phyloP scores from a whole-genome alignment of 2,113 vertebrate genomes.

The Spheniscus mendiculus region DNA sequence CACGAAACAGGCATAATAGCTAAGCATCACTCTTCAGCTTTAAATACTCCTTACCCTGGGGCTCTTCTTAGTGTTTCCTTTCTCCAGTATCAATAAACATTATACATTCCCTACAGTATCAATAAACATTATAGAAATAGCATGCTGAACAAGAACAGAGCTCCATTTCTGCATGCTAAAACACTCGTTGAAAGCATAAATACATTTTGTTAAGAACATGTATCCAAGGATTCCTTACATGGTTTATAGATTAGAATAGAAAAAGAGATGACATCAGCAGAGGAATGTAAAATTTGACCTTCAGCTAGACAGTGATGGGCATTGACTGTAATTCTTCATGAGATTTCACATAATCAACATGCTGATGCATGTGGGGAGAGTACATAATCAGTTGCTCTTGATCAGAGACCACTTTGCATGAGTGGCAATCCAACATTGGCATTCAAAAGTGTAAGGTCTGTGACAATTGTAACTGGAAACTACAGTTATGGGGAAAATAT shows the following conservation, averaged over 20 bases:
- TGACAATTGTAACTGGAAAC: background rate
- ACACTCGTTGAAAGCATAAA: background rate
- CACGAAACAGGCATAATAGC: background rate
- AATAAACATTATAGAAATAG: slow-evolving; percentile 22
- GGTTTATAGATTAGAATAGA: slow-evolving; percentile 52
- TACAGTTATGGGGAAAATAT: background rate
- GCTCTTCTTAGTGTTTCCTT: background rate
- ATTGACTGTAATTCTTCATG: slow-evolving; percentile 65
- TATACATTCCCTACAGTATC: background rate
- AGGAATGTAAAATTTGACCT: slow-evolving; percentile 72
- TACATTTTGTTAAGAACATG: slow-evolving; percentile 1
- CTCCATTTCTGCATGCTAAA: background rate
- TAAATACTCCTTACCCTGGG: background rate
- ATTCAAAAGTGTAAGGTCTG: background rate
- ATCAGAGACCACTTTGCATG: slow-evolving; percentile 44
- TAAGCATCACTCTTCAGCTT: background rate
- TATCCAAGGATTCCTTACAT: slow-evolving; percentile 40
- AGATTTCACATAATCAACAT: slow-evolving; percentile 68
- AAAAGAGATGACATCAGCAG: slow-evolving; percentile 26
- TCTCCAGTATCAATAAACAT: slow-evolving; percentile 1
- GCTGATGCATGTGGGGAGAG: slow-evolving; percentile 25
- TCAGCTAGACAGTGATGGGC: slow-evolving; percentile 71
- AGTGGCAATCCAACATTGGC: background rate
- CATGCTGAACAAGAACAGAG: background rate
- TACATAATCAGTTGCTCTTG: slow-evolving; percentile 48